Percentiles rank a stretch among this genome's conserved stretches.
Evolutionary conservation across 2,888 invertebrate species (phyloP).

Genomic region (Sphecodes monilicornis): DNA sequence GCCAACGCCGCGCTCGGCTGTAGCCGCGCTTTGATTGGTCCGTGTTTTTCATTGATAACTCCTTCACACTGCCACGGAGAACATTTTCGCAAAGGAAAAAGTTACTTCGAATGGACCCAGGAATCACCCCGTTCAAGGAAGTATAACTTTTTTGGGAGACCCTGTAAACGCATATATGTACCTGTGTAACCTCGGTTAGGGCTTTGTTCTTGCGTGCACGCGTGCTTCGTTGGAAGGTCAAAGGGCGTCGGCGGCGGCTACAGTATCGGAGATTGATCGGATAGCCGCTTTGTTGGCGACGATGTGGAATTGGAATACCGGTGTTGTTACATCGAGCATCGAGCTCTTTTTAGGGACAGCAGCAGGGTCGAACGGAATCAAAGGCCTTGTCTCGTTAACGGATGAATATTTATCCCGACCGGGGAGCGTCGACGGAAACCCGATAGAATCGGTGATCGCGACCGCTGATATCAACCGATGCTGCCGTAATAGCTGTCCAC

Average conservation of each 20-base stretch:
- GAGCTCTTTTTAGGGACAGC: neutral
- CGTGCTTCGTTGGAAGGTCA: slow-evolving; percentile 27
- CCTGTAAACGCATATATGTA: neutral
- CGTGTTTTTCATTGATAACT: too few relatives aligned
- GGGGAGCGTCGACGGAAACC: neutral
- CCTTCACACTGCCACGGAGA: too few relatives aligned
- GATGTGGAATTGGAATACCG: slow-evolving; percentile 10
- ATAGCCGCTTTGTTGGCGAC: slow-evolving; percentile 3
- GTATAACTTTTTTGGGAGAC: too few relatives aligned
- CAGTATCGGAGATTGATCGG: slow-evolving; percentile 23
- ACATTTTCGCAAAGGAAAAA: too few relatives aligned
- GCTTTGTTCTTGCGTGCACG: slow-evolving; percentile 13
- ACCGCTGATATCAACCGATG: neutral
- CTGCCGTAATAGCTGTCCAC: neutral
- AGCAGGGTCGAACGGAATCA: neutral
- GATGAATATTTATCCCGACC: slow-evolving; percentile 11
- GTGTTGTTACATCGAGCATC: neutral
- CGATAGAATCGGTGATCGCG: neutral
- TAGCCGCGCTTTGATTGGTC: too few relatives aligned
- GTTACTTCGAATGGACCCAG: too few relatives aligned
- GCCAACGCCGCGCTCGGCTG: too few relatives aligned
- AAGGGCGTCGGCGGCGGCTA: neutral
- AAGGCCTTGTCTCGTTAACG: neutral
- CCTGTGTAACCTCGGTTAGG: neutral
- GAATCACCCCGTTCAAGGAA: too few relatives aligned